Base-by-base conservation (phyloP, 2,797 vertebrate species). In the Clamator glandarius region DNA sequence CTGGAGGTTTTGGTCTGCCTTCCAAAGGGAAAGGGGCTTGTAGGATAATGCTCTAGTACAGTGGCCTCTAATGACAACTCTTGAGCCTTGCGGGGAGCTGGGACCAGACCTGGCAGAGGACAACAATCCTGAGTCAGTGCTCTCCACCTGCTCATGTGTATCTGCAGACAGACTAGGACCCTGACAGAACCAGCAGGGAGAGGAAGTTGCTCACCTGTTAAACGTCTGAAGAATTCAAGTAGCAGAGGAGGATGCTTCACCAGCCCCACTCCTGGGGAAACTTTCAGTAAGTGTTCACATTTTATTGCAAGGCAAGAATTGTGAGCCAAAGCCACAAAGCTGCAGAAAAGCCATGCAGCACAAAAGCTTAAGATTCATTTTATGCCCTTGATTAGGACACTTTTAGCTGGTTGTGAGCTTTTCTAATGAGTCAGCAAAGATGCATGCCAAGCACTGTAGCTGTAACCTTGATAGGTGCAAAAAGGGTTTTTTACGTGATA, bases 161-260 rank as follows among this genome's bases (percentile, higher is more conserved):
- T 58, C 81, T 87, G 59, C 42, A 58, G 59, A 16, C 51, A 72
- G 20, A 1, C 42, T 18, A 39, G 39, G 77, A 48, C 8, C 20
- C 4, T 2, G 5, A 10, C 25, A 79, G 42, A 88, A 48, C 20
- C 2, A 1, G 8, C 13, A 70, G 42, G 18, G 8, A 44, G 6
- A 16, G 16, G n/a, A 64, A 1, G 2, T 15, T 0, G 0, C 26
- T 75, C 42, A 44, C 9, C 55, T n/a, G 8, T 76, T 68, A 89
- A 62, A 66, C 29, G 7, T 73, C 68, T 23, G 64, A 25, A 42
- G 55, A 76, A 51, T 42, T 31, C 20, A 29, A 12, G 33, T 62
- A 46, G 41, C 54, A 84, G 46, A 64, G 26, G 5, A 5, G 7
- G 5, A 69, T 18, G 9, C 2, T 64, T 13, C 36, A 46, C 23